phyloP scores from a whole-genome alignment of 1,140 invertebrate genomes.

The Aphaenogaster ashmeadi region DNA sequence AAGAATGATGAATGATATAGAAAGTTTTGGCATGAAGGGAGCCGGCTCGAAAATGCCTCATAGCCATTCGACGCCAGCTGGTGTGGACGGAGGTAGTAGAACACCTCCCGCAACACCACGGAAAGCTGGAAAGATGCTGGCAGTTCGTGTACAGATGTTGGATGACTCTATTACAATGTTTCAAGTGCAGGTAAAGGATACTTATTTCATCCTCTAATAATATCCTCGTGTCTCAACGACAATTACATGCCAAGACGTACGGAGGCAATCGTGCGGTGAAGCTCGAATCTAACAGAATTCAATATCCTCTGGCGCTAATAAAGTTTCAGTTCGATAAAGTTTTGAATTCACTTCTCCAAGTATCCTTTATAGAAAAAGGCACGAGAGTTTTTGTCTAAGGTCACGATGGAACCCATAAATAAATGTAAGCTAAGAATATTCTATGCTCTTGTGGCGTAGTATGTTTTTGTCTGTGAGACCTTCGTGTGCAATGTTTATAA shows the following conservation, averaged over 20 bases:
- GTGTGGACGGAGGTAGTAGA: conserved; percentile 91
- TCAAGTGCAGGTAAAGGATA: conserved; percentile 93
- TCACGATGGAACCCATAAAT: not conserved
- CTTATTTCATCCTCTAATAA: not conserved
- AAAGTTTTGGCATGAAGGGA: conserved; percentile 84
- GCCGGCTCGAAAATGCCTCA: conserved; percentile 90
- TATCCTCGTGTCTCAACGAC: not conserved
- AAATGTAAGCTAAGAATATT: conserved; percentile 30
- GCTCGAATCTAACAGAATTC: not conserved
- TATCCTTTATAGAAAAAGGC: not conserved
- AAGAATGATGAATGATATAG: conserved; percentile 84
- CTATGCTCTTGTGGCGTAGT: not conserved
- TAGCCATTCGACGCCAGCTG: conserved; percentile 93
- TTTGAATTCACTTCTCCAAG: conserved; percentile 1
- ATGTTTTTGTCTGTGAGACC: not conserved
- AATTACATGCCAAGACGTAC: not conserved
- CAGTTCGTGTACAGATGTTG: conserved; percentile 95
- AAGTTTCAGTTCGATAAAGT: not conserved
- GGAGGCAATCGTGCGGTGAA: not conserved
- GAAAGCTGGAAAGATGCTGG: conserved; percentile 95
- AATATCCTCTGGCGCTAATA: not conserved
- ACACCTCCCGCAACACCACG: conserved; percentile 92
- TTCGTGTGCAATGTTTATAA: conserved; percentile 17
- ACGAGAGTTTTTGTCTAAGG: conserved; percentile 1
- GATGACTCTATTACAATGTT: conserved; percentile 96